Evolutionary conservation across 1,140 invertebrate genomes (phyloP), one percentile per base, ranked within the genome.

Genomic region (Lutraria rhynchaena): DNA sequence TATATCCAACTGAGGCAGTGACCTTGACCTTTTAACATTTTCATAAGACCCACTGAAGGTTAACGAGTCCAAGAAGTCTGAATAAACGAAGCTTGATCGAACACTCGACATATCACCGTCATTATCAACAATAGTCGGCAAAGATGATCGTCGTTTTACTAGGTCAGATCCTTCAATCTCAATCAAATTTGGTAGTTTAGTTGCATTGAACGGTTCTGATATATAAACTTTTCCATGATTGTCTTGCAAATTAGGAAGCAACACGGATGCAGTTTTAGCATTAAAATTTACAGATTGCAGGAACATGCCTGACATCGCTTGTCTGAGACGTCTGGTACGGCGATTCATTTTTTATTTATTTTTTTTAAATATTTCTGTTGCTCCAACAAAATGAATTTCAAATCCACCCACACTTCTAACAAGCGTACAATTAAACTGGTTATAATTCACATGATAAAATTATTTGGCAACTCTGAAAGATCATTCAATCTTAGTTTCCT

Each of bases 201-300:
- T 24, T 22, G 31, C 24, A 58, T 58, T 58, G 53, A 73, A 73
- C 11, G 51, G 70, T 27, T 73, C 53, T 1, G 70, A 73, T 41
- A 73, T 73, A n/a, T 35, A 44, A n/a, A 27, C 53, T 22, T 57
- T 57, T 33, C 53, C 13, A 1, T 19, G 2, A 13, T 4, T 27
- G 1, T 44, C 17, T 41, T 33, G 11, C n/a, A 41, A 1, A 33
- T 3, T 33, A 63, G 27, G 60, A 17, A 63, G 13, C 1, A 19
- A 13, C 11, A 63, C 60, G 44, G 60, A 9, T 2, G 13, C 19
- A 31, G 31, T 63, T 3, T 9, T 1, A 19, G 19, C 7, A 31
- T 49, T 67, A n/a, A 49, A 67, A 15, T 29, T 67, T 27, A 49
- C 63, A 51, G 31, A 27, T 17, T 11, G 27, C 27, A 31, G 37